Percentiles rank a stretch among this genome's conserved stretches.
Evolutionary conservation across 2,797 vertebrate genomes (phyloP).

Genomic region (Prunella strophiata): DNA sequence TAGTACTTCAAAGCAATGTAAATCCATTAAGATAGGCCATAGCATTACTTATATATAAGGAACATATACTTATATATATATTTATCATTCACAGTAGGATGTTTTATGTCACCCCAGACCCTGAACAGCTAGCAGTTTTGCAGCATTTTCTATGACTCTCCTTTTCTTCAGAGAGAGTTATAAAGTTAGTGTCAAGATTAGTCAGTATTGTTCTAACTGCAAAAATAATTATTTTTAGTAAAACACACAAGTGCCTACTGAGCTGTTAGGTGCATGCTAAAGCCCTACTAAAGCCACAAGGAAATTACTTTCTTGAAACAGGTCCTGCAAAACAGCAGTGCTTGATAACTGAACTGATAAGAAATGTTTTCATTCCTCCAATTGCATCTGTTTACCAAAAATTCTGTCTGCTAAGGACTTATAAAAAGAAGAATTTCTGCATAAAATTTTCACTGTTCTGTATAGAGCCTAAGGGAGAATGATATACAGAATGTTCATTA

Average conservation of each 20-base stretch:
- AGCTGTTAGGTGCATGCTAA: not conserved
- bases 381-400: not conserved
- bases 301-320: not conserved
- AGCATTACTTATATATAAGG: not conserved
- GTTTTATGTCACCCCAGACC: not conserved
- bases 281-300: not conserved
- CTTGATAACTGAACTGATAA: not conserved
- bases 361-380: not conserved
- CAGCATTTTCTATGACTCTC: not conserved
- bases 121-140: not conserved
- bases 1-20: not conserved
- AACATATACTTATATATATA: not conserved
- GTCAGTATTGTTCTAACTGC: not conserved
- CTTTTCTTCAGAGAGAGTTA: not conserved
- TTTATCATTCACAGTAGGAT: not conserved
- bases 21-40: not conserved
- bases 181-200: not conserved
- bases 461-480: not conserved
- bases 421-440: not conserved
- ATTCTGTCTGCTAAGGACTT: not conserved
- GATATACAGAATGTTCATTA: not conserved
- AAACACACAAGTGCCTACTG: not conserved
- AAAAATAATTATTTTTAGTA: not conserved
- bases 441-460: not conserved
- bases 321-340: not conserved